These are phyloP conservation scores for Altica lythri DNA, from an alignment of 2,888 invertebrate species.

Conservation along the genomic window DNA sequence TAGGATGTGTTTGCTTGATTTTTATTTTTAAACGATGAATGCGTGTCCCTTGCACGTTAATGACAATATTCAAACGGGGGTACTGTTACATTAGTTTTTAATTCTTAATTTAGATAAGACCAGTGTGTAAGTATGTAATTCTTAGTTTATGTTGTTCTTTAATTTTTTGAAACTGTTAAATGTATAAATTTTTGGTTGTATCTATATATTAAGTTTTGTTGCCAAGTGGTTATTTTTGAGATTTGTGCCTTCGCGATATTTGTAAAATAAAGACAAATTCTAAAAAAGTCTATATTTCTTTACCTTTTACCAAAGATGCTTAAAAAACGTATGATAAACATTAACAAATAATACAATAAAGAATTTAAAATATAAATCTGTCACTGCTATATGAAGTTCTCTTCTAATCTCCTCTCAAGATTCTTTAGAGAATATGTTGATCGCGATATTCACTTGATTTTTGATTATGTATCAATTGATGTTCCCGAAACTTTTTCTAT, in stretches of 20 bases:
- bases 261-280: constrained; percentile 49
- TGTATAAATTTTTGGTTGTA: constrained; percentile 42
- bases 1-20: constrained; percentile 11
- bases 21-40: constrained; percentile 21
- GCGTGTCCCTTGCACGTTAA: constrained; percentile 29
- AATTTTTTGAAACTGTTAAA: constrained; percentile 39
- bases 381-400: too few species aligned
- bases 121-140: constrained; percentile 20
- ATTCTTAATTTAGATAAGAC: constrained; percentile 23
- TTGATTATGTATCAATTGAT: too few species aligned
- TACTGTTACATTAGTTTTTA: constrained; percentile 18
- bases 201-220: constrained; percentile 42
- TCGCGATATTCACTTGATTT: too few species aligned
- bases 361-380: too few species aligned
- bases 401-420: too few species aligned
- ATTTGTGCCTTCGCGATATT: constrained; percentile 55
- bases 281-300: constrained; percentile 7
- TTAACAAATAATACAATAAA: too few species aligned
- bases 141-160: constrained; percentile 28
- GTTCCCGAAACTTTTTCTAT: too few species aligned
- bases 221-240: constrained; percentile 53
- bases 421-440: too few species aligned
- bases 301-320: background rate
- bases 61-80: constrained; percentile 25
- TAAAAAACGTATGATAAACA: background rate